Evolutionary conservation across 1,140 invertebrate species (phyloP), one percentile per base, ranked within the genome.

Genomic region (Leucophenga varia): DNA sequence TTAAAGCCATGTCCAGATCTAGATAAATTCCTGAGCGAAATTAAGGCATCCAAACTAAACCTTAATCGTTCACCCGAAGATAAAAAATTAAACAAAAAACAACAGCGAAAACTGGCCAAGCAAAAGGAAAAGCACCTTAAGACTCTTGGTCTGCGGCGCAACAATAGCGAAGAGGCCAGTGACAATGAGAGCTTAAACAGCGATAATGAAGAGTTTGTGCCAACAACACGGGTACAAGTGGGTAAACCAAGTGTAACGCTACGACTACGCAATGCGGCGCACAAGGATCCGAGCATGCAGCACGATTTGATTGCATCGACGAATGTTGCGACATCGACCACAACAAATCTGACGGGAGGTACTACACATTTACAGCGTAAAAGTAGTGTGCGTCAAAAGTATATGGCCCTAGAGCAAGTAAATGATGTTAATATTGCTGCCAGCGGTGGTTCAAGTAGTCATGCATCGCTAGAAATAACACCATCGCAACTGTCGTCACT

Each of bases 121-220:
- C 77, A 79, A 55, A 82, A 83, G 52, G 72, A 81, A 38, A 80
- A 79, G 42, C 80, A 82, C 55, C 57, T 83, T 12, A 78, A 79
- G 64, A 77, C 79, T 38, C 51, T 83, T 14, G 81, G 81, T 0
- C 59, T 83, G 18, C 47, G 54, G 20, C 53, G 68, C 13, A 74
- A 60, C 5, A 59, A 54, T 28, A 72, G 59, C 31, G 59, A 64
- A 17, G 65, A 75, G 45, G 55, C 61, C 13, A 59, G 56, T 14
- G 71, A 69, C 39, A 57, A 59, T 35, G 70, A 64, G 1, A 71
- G 58, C 25, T 71, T 58, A 43, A 61, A 64, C 9, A 71, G 59
- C 12, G 72, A 75, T 44, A 70, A 73, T 42, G 74, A 76, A 42
- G 69, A 72, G 32, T 76, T 74, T 46, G 63, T 75, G 28, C 74